These are phyloP conservation scores for Tridacna crocea DNA, from an alignment of 2,888 invertebrate species.

Conservation along the genomic window DNA sequence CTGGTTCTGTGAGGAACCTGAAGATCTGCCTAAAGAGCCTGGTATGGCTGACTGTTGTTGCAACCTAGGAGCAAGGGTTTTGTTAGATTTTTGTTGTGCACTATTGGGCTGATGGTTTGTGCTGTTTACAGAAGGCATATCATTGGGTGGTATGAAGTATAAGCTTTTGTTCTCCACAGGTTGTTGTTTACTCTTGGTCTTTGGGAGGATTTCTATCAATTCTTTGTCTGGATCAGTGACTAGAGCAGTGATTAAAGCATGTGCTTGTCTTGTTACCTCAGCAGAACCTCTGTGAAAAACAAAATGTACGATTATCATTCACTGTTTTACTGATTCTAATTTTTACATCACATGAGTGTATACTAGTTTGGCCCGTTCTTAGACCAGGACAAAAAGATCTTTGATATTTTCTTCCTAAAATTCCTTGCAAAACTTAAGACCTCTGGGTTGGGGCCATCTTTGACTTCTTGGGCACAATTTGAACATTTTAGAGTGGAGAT, in stretches of 20 bases:
- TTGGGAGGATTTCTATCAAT: constrained; percentile 76
- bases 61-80: constrained; percentile 55
- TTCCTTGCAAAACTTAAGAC: no score
- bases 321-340: neutral
- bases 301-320: constrained; percentile 12
- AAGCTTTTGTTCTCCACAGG: constrained; percentile 59
- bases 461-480: no score
- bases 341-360: no score
- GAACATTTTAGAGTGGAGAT: no score
- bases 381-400: no score
- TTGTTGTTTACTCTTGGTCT: constrained; percentile 61
- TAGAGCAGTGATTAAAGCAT: constrained; percentile 94
- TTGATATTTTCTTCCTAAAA: no score
- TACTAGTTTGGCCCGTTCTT: no score
- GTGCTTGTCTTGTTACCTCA: constrained; percentile 96
- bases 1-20: constrained; percentile 20
- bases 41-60: constrained; percentile 48
- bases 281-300: constrained; percentile 90
- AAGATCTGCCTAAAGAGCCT: constrained; percentile 18
- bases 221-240: constrained; percentile 95
- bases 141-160: constrained; percentile 64
- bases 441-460: no score
- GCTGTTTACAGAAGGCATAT: constrained; percentile 27
- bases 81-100: constrained; percentile 43
- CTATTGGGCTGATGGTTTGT: constrained; percentile 30